phyloP scores from a whole-genome alignment of 2,888 invertebrate genomes.

The Cryptosula pallasiana region DNA sequence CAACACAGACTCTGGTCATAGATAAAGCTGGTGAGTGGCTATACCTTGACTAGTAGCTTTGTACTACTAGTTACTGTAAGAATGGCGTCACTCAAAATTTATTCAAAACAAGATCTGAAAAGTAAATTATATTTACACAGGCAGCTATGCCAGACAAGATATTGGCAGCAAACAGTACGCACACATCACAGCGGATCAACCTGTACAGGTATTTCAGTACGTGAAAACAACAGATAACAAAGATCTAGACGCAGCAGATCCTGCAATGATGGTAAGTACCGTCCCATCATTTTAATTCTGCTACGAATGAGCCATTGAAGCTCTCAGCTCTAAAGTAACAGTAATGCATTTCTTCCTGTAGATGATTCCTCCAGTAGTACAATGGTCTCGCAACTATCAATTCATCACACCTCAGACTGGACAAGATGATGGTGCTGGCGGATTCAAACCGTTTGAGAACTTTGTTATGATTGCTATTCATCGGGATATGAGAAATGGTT shows the following conservation, averaged over 20 bases:
- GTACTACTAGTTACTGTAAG: no score
- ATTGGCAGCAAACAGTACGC: background rate
- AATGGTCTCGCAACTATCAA: conserved; percentile 14
- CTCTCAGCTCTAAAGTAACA: no score
- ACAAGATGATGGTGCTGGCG: background rate
- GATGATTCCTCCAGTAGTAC: conserved; percentile 19
- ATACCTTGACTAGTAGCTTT: no score
- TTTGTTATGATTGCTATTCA: conserved; percentile 6
- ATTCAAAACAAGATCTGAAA: no score
- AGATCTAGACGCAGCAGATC: background rate
- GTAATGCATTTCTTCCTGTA: no score
- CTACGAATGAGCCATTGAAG: no score
- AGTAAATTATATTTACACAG: no score
- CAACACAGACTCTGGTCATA: background rate
- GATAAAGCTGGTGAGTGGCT: background rate
- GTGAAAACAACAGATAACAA: conserved; percentile 22
- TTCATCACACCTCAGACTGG: conserved; percentile 5
- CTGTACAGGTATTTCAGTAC: conserved; percentile 13
- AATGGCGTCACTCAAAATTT: no score
- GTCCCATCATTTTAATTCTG: no score
- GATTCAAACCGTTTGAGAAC: background rate
- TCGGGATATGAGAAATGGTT: background rate
- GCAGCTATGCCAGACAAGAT: background rate
- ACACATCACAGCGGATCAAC: background rate
- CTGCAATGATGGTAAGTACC: conserved; percentile 5